Evolutionary conservation across 2,797 vertebrate genomes (phyloP), one percentile per base, ranked within the genome.

Genomic region (Crocidura indochinensis): DNA sequence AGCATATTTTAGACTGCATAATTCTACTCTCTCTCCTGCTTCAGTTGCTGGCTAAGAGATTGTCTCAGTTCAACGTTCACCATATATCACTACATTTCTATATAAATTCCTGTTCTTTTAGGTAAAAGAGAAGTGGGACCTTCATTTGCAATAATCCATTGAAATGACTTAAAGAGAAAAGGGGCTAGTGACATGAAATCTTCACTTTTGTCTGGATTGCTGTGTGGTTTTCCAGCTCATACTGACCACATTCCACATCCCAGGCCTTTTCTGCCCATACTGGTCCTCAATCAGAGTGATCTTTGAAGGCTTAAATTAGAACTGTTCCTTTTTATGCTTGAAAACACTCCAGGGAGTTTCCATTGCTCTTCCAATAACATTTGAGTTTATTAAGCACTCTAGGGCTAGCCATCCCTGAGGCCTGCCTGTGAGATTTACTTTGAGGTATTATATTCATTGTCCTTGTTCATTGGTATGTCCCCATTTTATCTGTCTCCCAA

Each of bases 231-330:
- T 46, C 74, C 53, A 64, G 24, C 49, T 78, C 19, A 38, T 27
- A 29, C 10, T 1, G 6, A 3, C 12, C 15, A 46, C 31, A 8
- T 6, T 8, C 15, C 19, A 0, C 12, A 5, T 0, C 15, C 14
- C 0, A 20, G 10, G 0, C 0, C 56, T 53, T 68, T 31, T 60
- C 38, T 38, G 12, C 10, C 15, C 12, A 0, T 51, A 60, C 75
- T 86, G 72, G 8, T 74, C 27, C 22, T 90, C 20, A 6, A 5
- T 31, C 14, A 27, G 29, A 24, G 4, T n/a, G 26, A 51, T 60
- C 77, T 86, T 19, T 6, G 8, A 84, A 87, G 75, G 31, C 53
- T 76, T 87, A 14, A 47, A 31, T 76, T 31, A 89, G 75, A 78
- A 27, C 29, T 87, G 24, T 29, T 60, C n/a, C 17, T 51, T 81